These are phyloP conservation scores for Enteromius trimaculatus DNA, from an alignment of 2,797 vertebrate species.

Conservation along the genomic window DNA sequence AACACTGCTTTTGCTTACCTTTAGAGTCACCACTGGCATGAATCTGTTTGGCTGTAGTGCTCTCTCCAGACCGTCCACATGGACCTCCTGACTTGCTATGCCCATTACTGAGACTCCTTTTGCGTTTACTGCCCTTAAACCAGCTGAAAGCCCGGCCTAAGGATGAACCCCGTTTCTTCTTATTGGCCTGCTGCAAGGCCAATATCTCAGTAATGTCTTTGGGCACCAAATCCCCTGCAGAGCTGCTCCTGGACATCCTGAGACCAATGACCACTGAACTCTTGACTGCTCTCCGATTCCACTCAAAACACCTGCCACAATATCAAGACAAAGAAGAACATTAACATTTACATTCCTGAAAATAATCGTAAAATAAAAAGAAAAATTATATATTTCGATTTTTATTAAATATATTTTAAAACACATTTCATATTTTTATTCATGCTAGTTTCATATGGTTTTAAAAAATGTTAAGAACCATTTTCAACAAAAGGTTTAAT, in stretches of 20 bases:
- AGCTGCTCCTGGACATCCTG: conserved; percentile 79
- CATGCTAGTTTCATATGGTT: neutral
- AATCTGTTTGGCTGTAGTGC: conserved; percentile 54
- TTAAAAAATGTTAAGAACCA: neutral
- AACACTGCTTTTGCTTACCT: conserved; percentile 67
- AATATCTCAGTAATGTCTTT: conserved; percentile 79
- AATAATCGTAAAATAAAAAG: too few species aligned
- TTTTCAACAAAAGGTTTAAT: neutral
- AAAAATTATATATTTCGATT: neutral
- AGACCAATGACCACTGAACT: conserved; percentile 49
- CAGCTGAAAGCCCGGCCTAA: conserved; percentile 87
- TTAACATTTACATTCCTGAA: neutral
- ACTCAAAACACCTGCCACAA: conserved; percentile 70
- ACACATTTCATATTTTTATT: neutral
- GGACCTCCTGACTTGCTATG: conserved; percentile 54
- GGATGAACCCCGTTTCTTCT: conserved; percentile 80
- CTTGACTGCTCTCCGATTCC: conserved; percentile 50
- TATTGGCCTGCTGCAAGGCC: conserved; percentile 76
- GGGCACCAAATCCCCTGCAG: conserved; percentile 80
- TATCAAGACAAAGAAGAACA: conserved; percentile 62
- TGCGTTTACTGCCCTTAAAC: conserved; percentile 83
- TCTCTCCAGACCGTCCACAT: conserved; percentile 54
- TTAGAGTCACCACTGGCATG: conserved; percentile 69
- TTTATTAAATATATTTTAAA: neutral
- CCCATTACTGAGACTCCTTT: conserved; percentile 68